These are phyloP conservation scores for Galerucella calmariensis DNA, from an alignment of 2,888 invertebrate genomes.

Conservation along the genomic window DNA sequence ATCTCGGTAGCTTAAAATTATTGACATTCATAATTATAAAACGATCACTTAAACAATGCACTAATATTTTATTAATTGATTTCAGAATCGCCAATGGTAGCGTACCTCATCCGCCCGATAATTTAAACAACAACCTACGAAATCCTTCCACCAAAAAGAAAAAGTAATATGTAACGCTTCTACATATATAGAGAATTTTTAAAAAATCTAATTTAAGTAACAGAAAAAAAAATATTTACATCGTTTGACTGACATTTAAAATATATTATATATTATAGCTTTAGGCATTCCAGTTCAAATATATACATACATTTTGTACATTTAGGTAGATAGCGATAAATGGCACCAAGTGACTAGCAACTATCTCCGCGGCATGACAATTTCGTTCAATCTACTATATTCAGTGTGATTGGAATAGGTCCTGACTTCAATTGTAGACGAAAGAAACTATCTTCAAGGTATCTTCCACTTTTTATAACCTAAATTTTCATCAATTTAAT, in stretches of 20 bases:
- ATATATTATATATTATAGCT: slow-evolving; percentile 3
- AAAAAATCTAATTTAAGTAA: neutral
- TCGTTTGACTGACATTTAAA: slow-evolving; percentile 10
- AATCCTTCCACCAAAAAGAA: slow-evolving; percentile 56
- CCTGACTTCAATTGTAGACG: neutral
- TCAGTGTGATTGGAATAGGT: too few relatives aligned
- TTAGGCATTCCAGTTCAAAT: slow-evolving; percentile 12
- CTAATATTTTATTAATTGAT: slow-evolving; percentile 29
- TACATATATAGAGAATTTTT: neutral
- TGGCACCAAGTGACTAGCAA: too few relatives aligned
- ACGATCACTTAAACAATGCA: slow-evolving; percentile 3
- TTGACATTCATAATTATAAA: too few relatives aligned
- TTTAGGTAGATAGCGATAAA: neutral
- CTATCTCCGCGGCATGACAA: too few relatives aligned
- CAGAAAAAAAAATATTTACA: neutral
- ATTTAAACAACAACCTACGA: slow-evolving; percentile 49
- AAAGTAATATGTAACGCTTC: slow-evolving; percentile 47
- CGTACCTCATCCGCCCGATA: slow-evolving; percentile 57
- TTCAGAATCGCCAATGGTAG: slow-evolving; percentile 61
- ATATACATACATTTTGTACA: neutral
- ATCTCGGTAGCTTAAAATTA: too few relatives aligned
- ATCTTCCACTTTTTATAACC: neutral
- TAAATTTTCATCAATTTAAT: neutral
- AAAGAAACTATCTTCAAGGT: neutral
- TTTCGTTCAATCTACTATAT: too few relatives aligned